phyloP scores from a whole-genome alignment of 2,888 invertebrate genomes.

The Philereme vetulata region DNA sequence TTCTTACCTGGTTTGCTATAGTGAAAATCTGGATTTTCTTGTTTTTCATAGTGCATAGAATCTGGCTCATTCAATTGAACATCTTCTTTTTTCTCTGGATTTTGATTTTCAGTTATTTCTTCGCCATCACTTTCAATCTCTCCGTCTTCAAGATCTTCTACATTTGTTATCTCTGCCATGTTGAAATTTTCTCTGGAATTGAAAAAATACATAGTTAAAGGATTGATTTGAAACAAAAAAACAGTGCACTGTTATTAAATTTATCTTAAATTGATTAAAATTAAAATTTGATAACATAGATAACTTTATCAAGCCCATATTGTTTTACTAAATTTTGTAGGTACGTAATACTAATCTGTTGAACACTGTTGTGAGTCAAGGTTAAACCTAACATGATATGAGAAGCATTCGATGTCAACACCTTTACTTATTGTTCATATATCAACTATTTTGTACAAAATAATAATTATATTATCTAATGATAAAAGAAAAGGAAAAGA shows the following conservation, averaged over 20 bases:
- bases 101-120: slow-evolving; percentile 55
- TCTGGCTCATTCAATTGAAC: slow-evolving; percentile 43
- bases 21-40: slow-evolving; percentile 61
- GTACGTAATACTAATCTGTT: no score
- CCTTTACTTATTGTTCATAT: no score
- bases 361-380: no score
- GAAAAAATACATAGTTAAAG: slow-evolving; percentile 15
- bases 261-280: no score
- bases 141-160: slow-evolving; percentile 92
- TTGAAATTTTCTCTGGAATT: slow-evolving; percentile 68
- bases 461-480: neutral
- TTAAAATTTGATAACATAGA: no score
- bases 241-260: no score
- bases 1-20: slow-evolving; percentile 78
- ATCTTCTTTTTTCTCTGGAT: slow-evolving; percentile 54
- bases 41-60: slow-evolving; percentile 50
- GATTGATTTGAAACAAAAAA: neutral
- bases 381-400: no score
- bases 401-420: no score
- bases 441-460: no score
- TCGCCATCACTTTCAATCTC: slow-evolving; percentile 89
- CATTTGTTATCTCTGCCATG: slow-evolving; percentile 63
- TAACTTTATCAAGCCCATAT: no score
- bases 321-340: no score
- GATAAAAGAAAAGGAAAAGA: neutral